Conservation (phyloP, 2,113 vertebrate species). For the Plectropomus leopardus region DNA sequence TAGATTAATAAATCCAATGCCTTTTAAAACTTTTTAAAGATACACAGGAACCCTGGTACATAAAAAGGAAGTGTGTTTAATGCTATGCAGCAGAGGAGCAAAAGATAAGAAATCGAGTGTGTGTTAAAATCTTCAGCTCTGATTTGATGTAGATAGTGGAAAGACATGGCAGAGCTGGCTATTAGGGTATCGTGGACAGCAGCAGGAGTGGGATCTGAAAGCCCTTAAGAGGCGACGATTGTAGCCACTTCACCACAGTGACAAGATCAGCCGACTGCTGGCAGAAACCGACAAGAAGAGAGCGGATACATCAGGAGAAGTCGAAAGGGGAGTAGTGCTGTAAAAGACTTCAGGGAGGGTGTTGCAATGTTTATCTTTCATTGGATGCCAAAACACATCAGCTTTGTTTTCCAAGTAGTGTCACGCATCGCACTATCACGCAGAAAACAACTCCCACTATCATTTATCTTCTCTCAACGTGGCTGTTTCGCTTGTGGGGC, state of each 20-base stretch:
- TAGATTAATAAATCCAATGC: too few species aligned
- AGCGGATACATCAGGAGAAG: slow-evolving; percentile 14
- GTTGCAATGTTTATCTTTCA: slow-evolving; percentile 50
- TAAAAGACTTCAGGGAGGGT: slow-evolving; percentile 39
- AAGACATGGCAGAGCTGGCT: slow-evolving; percentile 7
- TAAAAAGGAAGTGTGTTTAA: slow-evolving; percentile 17
- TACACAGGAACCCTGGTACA: too few species aligned
- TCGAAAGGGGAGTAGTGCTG: neutral
- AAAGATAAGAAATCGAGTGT: slow-evolving; percentile 35
- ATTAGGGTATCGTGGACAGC: neutral
- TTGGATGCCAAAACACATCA: slow-evolving; percentile 54
- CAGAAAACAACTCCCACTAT: slow-evolving; percentile 31
- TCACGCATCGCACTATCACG: slow-evolving; percentile 15
- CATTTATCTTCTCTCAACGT: slow-evolving; percentile 12
- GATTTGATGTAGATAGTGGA: slow-evolving; percentile 28
- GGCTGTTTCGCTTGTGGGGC: slow-evolving; percentile 25
- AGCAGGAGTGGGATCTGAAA: slow-evolving; percentile 34
- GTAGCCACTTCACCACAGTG: slow-evolving; percentile 26
- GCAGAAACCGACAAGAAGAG: slow-evolving; percentile 9
- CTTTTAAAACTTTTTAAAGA: too few species aligned
- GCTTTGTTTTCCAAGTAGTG: slow-evolving; percentile 47
- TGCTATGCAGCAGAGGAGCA: neutral
- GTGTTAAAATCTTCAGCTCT: slow-evolving; percentile 14
- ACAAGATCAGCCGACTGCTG: slow-evolving; percentile 35
- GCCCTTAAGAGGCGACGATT: slow-evolving; percentile 30